These are phyloP conservation scores for Drosophila lutescens DNA, from an alignment of 2,888 invertebrate species.

Conservation along the genomic window DNA sequence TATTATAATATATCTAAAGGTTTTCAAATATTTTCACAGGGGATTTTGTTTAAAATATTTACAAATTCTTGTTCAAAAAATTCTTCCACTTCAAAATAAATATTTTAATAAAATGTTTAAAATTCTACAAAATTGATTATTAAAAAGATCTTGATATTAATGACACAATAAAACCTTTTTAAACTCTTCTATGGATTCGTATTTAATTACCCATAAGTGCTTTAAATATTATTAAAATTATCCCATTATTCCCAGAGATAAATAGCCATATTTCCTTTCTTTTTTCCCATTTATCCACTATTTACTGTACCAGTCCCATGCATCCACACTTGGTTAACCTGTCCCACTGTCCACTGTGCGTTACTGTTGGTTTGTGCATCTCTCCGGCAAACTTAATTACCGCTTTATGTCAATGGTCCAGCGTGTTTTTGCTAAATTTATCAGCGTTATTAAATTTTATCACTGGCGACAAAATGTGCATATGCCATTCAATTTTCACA, in stretches of 20 bases:
- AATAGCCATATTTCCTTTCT: neutral
- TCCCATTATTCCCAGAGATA: neutral
- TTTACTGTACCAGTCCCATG: conserved; percentile 11
- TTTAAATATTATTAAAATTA: too few species aligned
- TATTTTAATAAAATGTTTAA: neutral
- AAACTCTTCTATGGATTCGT: too few species aligned
- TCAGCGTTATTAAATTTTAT: conserved; percentile 83
- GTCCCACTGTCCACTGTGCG: conserved; percentile 4
- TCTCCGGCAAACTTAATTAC: conserved; percentile 80
- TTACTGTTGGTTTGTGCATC: conserved; percentile 45
- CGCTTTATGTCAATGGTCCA: conserved; percentile 83
- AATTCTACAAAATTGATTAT: neutral
- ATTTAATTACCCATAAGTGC: too few species aligned
- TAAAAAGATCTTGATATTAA: too few species aligned
- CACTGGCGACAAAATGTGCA: conserved; percentile 79
- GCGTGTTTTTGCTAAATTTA: conserved; percentile 83
- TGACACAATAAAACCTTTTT: neutral
- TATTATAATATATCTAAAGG: too few species aligned
- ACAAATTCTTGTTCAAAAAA: too few species aligned
- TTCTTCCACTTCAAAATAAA: too few species aligned
- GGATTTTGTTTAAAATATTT: too few species aligned
- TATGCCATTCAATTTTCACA: conserved; percentile 78
- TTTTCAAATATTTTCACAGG: too few species aligned
- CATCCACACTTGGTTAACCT: conserved; percentile 13
- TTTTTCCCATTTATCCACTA: neutral